Conservation (phyloP, 2,113 vertebrate species). For the Acrocephalus arundinaceus region DNA sequence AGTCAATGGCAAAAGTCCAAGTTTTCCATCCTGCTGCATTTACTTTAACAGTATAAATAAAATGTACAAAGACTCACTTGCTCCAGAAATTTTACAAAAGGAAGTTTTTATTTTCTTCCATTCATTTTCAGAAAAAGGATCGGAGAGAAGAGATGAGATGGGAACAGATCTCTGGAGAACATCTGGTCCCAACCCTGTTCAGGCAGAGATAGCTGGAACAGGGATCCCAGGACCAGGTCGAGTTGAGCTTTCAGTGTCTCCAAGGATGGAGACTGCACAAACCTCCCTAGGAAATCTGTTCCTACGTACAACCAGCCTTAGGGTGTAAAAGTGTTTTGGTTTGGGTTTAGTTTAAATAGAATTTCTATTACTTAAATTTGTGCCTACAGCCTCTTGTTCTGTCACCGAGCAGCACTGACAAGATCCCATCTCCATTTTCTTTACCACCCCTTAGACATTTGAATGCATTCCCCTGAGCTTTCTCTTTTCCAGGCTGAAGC, state of each 20-base stretch:
- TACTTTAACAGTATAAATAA: neutral
- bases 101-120: neutral
- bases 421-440: neutral
- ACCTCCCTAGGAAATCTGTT: neutral
- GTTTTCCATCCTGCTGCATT: neutral
- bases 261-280: neutral
- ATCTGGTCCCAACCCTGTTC: neutral
- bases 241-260: neutral
- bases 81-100: neutral
- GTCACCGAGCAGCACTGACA: neutral
- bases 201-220: neutral
- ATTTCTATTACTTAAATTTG: neutral
- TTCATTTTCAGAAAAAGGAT: neutral
- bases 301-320: neutral
- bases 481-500: neutral
- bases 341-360: neutral
- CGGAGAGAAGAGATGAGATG: neutral
- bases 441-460: neutral
- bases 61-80: neutral
- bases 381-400: neutral
- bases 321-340: neutral
- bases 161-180: neutral
- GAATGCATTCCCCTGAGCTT: fast-evolving
- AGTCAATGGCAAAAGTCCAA: neutral
- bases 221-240: neutral